A percentile compares a stretch with the other conserved stretches of the same genome.
These are phyloP conservation scores for Danaus chrysippus DNA, from an alignment of 2,888 invertebrate species.

Conservation along the genomic window DNA sequence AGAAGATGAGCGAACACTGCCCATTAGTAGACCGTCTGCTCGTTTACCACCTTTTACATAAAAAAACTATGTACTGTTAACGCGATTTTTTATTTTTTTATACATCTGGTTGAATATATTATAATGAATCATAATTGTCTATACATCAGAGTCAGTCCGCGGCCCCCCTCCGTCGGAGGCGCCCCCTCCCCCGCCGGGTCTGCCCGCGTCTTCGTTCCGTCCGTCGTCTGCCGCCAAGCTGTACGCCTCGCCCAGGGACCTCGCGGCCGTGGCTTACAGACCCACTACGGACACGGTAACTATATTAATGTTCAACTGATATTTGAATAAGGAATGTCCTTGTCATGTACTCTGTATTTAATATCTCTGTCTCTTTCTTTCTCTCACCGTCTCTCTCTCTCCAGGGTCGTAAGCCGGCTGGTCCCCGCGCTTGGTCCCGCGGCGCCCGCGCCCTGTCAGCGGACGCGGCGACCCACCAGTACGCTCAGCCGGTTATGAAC, in stretches of 20 bases:
- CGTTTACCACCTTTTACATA: too few relatives aligned
- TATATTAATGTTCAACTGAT: neutral
- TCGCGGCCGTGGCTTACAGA: slow-evolving; percentile 72
- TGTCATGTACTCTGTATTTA: slow-evolving; percentile 10
- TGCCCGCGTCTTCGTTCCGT: slow-evolving; percentile 91
- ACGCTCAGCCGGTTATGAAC: slow-evolving; percentile 70
- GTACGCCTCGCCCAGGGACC: slow-evolving; percentile 93
- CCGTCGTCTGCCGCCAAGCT: slow-evolving; percentile 85
- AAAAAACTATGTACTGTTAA: too few relatives aligned
- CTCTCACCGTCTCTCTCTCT: slow-evolving; percentile 5
- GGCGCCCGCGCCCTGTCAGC: slow-evolving; percentile 54
- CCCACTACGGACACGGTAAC: slow-evolving; percentile 33
- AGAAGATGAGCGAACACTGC: too few relatives aligned
- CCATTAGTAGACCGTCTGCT: too few relatives aligned
- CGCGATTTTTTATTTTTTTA: too few relatives aligned
- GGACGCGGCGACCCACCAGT: slow-evolving; percentile 62
- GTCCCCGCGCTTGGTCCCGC: slow-evolving; percentile 68
- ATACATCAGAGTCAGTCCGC: slow-evolving; percentile 15
- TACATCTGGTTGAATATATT: too few relatives aligned
- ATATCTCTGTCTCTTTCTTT: neutral
- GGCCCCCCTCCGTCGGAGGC: slow-evolving; percentile 86
- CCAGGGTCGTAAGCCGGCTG: slow-evolving; percentile 49
- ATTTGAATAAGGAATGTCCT: neutral
- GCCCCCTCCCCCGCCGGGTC: slow-evolving; percentile 84
- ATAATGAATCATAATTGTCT: neutral